Conservation (phyloP, 2,113 vertebrate species). For the Bombycilla garrulus region DNA sequence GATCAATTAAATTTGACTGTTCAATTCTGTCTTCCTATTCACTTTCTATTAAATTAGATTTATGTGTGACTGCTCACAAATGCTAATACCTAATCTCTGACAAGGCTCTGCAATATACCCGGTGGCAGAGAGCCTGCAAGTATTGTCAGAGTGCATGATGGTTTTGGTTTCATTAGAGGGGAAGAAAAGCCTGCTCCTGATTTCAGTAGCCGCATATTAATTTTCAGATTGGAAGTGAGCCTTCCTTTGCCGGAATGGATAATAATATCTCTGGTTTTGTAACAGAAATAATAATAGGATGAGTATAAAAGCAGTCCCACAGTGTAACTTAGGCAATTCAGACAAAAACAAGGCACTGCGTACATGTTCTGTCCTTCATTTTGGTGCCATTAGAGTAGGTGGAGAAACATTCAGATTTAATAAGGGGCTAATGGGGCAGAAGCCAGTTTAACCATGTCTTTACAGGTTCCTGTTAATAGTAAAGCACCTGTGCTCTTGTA, state of each 20-base stretch:
- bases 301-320: neutral
- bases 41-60: conserved; percentile 21
- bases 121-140: neutral
- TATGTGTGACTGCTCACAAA: conserved; percentile 7
- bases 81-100: neutral
- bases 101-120: neutral
- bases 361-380: neutral
- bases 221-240: neutral
- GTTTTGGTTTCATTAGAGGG: neutral
- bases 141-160: neutral
- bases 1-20: conserved; percentile 2
- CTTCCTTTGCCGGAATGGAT: neutral
- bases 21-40: neutral
- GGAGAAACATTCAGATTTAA: neutral
- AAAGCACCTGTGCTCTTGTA: neutral
- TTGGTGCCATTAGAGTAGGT: neutral
- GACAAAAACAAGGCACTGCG: neutral
- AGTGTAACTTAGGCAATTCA: neutral
- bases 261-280: neutral
- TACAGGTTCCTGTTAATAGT: neutral
- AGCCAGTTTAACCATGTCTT: neutral
- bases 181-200: neutral
- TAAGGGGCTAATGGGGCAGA: neutral
- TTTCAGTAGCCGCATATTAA: neutral
- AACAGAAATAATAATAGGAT: neutral